phyloP scores from a whole-genome alignment of 2,888 invertebrate species.

The Euzetes globulus region DNA sequence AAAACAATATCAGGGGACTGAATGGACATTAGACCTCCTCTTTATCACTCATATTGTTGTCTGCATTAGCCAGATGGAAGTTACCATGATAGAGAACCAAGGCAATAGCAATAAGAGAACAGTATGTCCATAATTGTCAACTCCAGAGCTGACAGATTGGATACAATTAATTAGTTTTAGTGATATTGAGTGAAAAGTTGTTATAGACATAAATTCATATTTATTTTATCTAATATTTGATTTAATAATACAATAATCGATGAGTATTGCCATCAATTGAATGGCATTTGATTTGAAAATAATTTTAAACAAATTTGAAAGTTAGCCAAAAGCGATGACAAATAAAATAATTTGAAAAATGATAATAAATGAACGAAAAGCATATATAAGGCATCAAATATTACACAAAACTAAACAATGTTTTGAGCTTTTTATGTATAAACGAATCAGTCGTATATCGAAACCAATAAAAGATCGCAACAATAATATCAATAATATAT shows the following conservation, averaged over 20 bases:
- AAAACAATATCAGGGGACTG: no score
- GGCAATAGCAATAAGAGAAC: no score
- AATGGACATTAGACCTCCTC: no score
- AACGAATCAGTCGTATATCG: neutral
- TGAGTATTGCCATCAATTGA: constrained; percentile 15
- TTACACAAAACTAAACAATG: constrained; percentile 28
- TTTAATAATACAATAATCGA: constrained; percentile 10
- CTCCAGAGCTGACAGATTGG: no score
- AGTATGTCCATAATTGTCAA: no score
- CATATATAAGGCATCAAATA: constrained; percentile 20
- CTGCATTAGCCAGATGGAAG: no score
- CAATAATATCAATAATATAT: neutral
- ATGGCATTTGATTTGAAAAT: constrained; percentile 11
- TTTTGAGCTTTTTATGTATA: constrained; percentile 29
- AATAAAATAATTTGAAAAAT: constrained; percentile 21
- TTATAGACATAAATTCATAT: constrained; percentile 10
- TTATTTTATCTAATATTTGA: constrained; percentile 13
- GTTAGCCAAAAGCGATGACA: constrained; percentile 19
- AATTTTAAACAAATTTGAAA: constrained; percentile 3
- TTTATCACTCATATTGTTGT: no score
- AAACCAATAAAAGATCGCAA: constrained; percentile 7
- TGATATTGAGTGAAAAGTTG: no score
- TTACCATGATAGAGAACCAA: no score
- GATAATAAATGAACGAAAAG: constrained; percentile 23
- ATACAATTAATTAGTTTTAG: no score